Evolutionary conservation across 2,888 invertebrate species (phyloP).

Genomic region (Xestia ashworthii): DNA sequence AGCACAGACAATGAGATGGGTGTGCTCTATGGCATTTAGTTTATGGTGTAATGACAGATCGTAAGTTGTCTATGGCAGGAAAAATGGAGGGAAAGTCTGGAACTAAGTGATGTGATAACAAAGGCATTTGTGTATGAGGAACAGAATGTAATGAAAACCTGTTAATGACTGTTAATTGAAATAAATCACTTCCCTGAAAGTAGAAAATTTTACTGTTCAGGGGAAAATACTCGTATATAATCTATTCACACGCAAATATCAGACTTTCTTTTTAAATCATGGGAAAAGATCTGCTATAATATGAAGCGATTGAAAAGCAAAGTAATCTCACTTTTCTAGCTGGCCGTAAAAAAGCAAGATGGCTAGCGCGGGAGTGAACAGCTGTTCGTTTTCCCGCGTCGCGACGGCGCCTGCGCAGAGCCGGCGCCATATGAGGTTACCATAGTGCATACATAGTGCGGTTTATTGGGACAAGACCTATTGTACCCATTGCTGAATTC

Average conservation of each 20-base stretch:
- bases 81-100: conserved; percentile 71
- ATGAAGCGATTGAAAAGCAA: conserved; percentile 50
- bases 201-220: conserved; percentile 14
- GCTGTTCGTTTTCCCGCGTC: conserved; percentile 78
- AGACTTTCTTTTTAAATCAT: conserved; percentile 48
- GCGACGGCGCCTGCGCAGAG: conserved; percentile 73
- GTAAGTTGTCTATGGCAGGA: conserved; percentile 65
- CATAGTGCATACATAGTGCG: conserved; percentile 58
- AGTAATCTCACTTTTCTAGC: conserved; percentile 60
- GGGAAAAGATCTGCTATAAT: conserved; percentile 48
- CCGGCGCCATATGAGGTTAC: conserved; percentile 66
- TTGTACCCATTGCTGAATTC: conserved; percentile 48
- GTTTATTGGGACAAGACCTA: conserved; percentile 58
- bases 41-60: conserved; percentile 71
- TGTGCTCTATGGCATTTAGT: conserved; percentile 76
- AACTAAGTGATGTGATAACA: conserved; percentile 16
- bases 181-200: conserved; percentile 19
- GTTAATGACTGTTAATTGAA: conserved; percentile 14
- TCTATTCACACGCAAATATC: conserved; percentile 47
- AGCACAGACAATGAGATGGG: conserved; percentile 74
- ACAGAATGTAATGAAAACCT: conserved; percentile 4
- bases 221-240: conserved; percentile 27
- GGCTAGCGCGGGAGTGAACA: conserved; percentile 57
- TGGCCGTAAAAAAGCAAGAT: conserved; percentile 55
- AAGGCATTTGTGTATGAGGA: conserved; percentile 8